Evolutionary conservation across 2,113 vertebrate genomes (phyloP).

Genomic region (Zootoca vivipara): DNA sequence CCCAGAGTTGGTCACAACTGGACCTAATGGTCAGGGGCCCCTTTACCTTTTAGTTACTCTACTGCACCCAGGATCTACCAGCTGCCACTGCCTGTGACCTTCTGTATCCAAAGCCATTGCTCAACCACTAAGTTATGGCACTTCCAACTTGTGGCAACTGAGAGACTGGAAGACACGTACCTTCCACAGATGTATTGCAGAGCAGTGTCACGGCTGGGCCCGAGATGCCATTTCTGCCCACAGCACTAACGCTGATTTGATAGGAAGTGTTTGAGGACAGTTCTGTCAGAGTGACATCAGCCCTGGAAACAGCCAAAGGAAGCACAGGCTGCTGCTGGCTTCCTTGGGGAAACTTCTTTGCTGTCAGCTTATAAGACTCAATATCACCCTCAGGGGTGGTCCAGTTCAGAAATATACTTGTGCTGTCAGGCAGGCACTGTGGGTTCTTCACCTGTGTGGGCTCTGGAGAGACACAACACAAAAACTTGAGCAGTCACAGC

Average conservation of each 20-base stretch:
- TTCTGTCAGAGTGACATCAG: constrained; percentile 18
- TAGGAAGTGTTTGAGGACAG: constrained; percentile 64
- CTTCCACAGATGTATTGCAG: constrained; percentile 65
- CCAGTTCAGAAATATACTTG: constrained; percentile 69
- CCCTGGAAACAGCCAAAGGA: constrained; percentile 13
- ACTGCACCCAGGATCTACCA: too few species aligned
- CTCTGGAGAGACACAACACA: constrained; percentile 47
- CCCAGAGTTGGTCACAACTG: too few species aligned
- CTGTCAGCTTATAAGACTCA: constrained; percentile 63
- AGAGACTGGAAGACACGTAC: constrained; percentile 51
- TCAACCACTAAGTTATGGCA: background rate
- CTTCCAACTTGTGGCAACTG: background rate
- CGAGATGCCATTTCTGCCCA: constrained; percentile 62
- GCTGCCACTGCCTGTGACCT: too few species aligned
- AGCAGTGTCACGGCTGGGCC: constrained; percentile 64
- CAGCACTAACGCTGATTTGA: constrained; percentile 35
- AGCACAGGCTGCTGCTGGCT: rapidly evolving
- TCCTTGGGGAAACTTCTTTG: constrained; percentile 53
- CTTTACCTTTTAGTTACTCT: too few species aligned
- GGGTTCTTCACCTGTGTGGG: constrained; percentile 63
- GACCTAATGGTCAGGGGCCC: too few species aligned
- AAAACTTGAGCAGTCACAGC: background rate
- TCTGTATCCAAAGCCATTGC: too few species aligned
- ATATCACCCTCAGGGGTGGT: constrained; percentile 61
- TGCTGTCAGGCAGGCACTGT: constrained; percentile 62